Evolutionary conservation across 2,888 invertebrate species (phyloP), one percentile per base, ranked within the genome.

Genomic region (Busseola fusca): DNA sequence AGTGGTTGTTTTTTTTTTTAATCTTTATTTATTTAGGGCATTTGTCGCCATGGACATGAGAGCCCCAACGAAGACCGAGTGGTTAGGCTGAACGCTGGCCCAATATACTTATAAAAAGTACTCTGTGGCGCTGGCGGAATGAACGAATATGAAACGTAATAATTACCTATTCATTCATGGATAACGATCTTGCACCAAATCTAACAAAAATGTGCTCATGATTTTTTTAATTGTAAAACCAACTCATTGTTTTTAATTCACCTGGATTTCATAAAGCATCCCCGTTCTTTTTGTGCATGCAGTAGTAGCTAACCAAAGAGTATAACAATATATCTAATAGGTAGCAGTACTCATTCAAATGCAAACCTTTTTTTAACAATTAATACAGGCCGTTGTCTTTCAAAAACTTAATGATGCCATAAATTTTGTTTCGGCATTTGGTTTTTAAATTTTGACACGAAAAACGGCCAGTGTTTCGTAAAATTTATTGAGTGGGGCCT

Each of bases 331-430:
- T n/a, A n/a, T n/a, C n/a, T n/a, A n/a, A n/a, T n/a, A n/a, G n/a
- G n/a, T n/a, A n/a, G n/a, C n/a, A n/a, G n/a, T 14, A 48, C 25
- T 45, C 21, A 34, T 68, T 42, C 1, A 18, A 14, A 7, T 42
- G 16, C 7, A 56, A 54, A 50, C 30, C 30, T 27, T 30, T 30
- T 30, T 30, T 30, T 10, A 30, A 21, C 56, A 30, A 54, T 3
- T 54, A 54, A 54, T 16, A 16, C 27, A 16, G 16, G 42, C 74
- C 42, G 50, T 14, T 50, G 14, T 4, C 18, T 50, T 5, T n/a
- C 14, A 74, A 65, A 65, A 74, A 34, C 10, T 27, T 34, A n/a
- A 2, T 18, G 42, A 57, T 27, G 57, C 65, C 65, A 42, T 66
- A n/a, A 37, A 37, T 16, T 1, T 52, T 42, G 34, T 58, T 65